These are phyloP conservation scores for Penaeus japonicus DNA, from an alignment of 1,140 invertebrate genomes.

Conservation along the genomic window DNA sequence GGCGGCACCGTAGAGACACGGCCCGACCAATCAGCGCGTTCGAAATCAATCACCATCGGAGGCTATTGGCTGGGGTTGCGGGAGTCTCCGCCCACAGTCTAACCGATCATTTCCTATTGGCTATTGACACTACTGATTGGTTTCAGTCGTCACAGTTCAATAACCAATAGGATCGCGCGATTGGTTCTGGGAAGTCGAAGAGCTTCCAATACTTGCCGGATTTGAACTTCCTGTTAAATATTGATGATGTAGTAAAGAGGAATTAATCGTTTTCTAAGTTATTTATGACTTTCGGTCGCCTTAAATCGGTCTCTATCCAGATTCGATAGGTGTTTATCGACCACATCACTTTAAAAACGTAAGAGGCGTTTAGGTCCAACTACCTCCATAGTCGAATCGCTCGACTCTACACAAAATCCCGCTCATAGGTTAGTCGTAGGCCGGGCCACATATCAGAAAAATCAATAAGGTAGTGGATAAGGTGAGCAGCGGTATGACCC, in stretches of 20 bases:
- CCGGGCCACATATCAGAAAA: slow-evolving; percentile 19
- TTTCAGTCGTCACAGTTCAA: slow-evolving; percentile 57
- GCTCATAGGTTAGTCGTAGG: not conserved
- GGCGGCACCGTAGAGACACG: slow-evolving; percentile 34
- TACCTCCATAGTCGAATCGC: not conserved
- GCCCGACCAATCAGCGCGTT: slow-evolving; percentile 37
- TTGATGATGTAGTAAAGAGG: not conserved
- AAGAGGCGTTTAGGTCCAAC: not conserved
- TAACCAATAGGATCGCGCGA: slow-evolving; percentile 54
- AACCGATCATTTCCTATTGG: slow-evolving; percentile 58
- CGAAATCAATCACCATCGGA: slow-evolving; percentile 53
- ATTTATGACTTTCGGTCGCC: not conserved
- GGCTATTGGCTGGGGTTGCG: slow-evolving; percentile 39
- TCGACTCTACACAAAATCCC: not conserved
- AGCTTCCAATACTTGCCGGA: slow-evolving; percentile 43
- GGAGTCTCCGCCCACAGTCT: slow-evolving; percentile 49
- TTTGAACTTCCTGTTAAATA: not conserved
- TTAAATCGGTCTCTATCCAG: no score
- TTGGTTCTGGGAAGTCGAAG: slow-evolving; percentile 36
- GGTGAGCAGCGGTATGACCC: slow-evolving; percentile 6
- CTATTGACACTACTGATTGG: slow-evolving; percentile 57
- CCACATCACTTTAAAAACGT: no score
- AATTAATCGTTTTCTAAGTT: not conserved
- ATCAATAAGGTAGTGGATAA: slow-evolving; percentile 18
- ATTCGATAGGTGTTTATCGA: no score